A percentile compares a stretch with the other conserved stretches of the same genome.
Conservation (phyloP, 2,888 invertebrate genomes). For the Ochropacha duplaris region DNA sequence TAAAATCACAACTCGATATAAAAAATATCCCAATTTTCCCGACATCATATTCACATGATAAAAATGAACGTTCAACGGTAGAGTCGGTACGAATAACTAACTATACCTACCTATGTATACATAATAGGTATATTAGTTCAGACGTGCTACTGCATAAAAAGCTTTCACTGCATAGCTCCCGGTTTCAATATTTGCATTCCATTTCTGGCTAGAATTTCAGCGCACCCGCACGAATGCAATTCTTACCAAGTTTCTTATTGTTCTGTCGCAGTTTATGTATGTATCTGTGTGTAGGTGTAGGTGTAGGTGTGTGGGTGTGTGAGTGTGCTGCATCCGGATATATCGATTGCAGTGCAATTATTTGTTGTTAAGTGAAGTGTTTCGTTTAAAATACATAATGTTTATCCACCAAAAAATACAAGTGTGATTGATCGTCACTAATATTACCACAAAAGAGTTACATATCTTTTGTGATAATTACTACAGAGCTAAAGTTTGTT, state of each 20-base stretch:
- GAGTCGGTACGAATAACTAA: conserved; percentile 3
- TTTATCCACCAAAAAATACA: no score
- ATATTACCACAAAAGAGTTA: no score
- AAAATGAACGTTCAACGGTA: conserved; percentile 15
- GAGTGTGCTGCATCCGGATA: conserved; percentile 29
- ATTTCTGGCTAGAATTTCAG: conserved; percentile 65
- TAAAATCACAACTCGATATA: neutral
- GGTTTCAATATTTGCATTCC: conserved; percentile 76
- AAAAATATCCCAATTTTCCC: neutral
- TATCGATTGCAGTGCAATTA: no score
- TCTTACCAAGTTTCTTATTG: conserved; percentile 55
- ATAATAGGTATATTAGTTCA: conserved; percentile 45
- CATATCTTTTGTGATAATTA: no score
- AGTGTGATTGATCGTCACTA: no score
- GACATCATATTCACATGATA: conserved; percentile 13
- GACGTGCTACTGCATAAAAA: conserved; percentile 70
- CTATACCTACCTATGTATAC: conserved; percentile 13
- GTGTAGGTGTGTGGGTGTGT: no score
- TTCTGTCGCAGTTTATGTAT: conserved; percentile 47
- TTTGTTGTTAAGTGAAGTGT: no score
- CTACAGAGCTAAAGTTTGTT: no score
- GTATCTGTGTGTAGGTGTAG: conserved; percentile 20
- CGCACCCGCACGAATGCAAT: conserved; percentile 49
- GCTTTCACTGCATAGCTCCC: conserved; percentile 55
- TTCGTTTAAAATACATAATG: no score